Base-by-base conservation (phyloP, 2,113 vertebrate species). In the Pontoporia blainvillei region DNA sequence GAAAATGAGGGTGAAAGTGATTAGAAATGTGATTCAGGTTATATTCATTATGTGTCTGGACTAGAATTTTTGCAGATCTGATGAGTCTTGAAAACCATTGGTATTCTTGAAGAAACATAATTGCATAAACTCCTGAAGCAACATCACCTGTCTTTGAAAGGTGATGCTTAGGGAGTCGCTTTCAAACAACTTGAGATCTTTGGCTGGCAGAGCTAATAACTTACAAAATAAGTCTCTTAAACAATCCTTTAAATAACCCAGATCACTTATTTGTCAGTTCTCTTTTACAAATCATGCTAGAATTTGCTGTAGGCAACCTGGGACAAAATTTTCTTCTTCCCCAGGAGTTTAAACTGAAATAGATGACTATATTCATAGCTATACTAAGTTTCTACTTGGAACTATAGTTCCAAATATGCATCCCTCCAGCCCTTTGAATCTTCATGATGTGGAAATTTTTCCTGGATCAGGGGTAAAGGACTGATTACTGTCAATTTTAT, bases 401-500 rank as follows among this genome's bases (percentile, higher is more conserved):
- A 83, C 46, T 23, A 10, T 64, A 92, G 23, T 66, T 85, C 14
- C 12, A 46, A 46, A 44, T 2, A 57, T 69, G 25, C 34, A 85
- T 46, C 29, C 36, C 54, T 86, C 6, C 10, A 66, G 39, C 6
- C 21, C 2, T 54, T 41, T 82, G 44, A 73, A 41, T 64, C 57
- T 92, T 92, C 8, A n/a, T 13, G 23, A 71, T 61, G 10, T 87
- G 78, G 44, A 44, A 27, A 9, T 11, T 85, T 95, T 92, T 89
- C 71, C 71, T 94, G 39, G 10, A 91, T 93, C 61, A 61, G 57
- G 12, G 31, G 59, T 69, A 41, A 39, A 89, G 59, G 21, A 69
- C 76, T 95, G 86, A 90, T 89, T 86, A 93, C 82, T 96, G 90
- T 91, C 67, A 97, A 86, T 96, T 97, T 91, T 93, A 96, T 91